Base-by-base conservation (phyloP, 2,888 invertebrate genomes). In the Eilema sororculum region DNA sequence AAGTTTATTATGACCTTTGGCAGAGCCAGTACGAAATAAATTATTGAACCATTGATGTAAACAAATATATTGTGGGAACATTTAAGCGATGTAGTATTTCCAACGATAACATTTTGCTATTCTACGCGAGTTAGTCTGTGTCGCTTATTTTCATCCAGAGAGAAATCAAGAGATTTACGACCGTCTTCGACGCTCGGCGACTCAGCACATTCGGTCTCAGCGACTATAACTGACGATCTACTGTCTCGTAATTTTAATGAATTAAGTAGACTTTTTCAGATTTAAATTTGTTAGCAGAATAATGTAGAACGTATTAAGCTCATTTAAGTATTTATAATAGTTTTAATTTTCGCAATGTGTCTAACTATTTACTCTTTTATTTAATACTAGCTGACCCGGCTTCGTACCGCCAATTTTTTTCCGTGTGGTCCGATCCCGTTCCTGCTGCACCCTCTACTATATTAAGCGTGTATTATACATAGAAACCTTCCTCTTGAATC, bases 151-250 rank as follows among this genome's bases (percentile, higher is more conserved):
- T 91, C 90, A 91, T 91, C 88, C 88, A 84, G 86, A 89, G 86
- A 86, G 90, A 90, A 90, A 86, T 86, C 85, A 82, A 82, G 86
- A 90, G 93, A 94, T 94, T 94, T 94, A 94, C 90, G 93, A 93
- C 87, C 91, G 89, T 86, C 90, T 89, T 90, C 87, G 89, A 77
- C 89, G 87, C 87, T 90, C 90, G 89, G 87, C 90, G 89, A 93
- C 93, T 94, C 93, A 93, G 93, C 93, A 91, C 90, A 91, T 93
- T 90, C 89, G 86, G 85, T 87, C 89, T 87, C 88, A 83, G 85
- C 87, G 90, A 88, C 89, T 89, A 89, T 93, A 91, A 90, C 91
- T 92, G 92, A 92, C 92, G 90, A 90, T 92, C 92, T 86, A 86
- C 85, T 88, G 91, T 92, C 91, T 90, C 90, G 88, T 92, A 91